Evolutionary conservation across 2,888 invertebrate species (phyloP), one percentile per base, ranked within the genome.

Genomic region (Pomacea canaliculata): DNA sequence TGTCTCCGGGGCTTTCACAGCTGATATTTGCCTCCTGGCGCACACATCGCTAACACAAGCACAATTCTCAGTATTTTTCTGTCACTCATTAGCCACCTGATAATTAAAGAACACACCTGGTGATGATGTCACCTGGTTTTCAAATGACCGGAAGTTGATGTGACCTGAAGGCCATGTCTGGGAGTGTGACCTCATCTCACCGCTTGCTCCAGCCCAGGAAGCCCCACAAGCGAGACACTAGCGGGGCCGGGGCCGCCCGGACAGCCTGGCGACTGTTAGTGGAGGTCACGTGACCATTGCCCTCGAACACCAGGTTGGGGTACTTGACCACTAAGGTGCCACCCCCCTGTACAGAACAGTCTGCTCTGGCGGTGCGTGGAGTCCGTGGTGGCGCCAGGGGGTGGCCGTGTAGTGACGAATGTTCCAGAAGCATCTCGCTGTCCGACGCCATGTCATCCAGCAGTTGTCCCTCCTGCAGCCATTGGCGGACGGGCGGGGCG

Each of bases 211-310:
- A 59, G 16, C 74, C 68, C 16, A 74, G 59, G 51, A 67, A 69
- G 48, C 62, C 74, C 74, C 60, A 62, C 60, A 74, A 68, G 56
- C 74, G 59, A 67, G 73, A 67, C 56, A 73, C 27, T 49, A 72
- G 9, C 10, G 73, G 59, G 9, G 72, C 37, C 37, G 72, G 51
- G 67, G 66, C 16, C 37, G 13, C 67, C 12, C 27, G 27, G 10
- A 37, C 56, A 46, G 73, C 23, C 5, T 1, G 51, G 16, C 51
- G 51, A 56, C 16, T 56, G 51, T 56, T 56, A 2, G 12, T 56
- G n/a, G 59, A 51, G 13, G 48, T 48, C 10, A 48, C 65, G 19
- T 23, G 56, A 46, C 74, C 68, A 49, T 27, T 19, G n/a, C 69
- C 74, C 51, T 74, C 69, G 19, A n/a, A 74, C 62, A 74, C 59